phyloP scores from a whole-genome alignment of 2,797 vertebrate genomes.

The Dendrocincla tyrannina region DNA sequence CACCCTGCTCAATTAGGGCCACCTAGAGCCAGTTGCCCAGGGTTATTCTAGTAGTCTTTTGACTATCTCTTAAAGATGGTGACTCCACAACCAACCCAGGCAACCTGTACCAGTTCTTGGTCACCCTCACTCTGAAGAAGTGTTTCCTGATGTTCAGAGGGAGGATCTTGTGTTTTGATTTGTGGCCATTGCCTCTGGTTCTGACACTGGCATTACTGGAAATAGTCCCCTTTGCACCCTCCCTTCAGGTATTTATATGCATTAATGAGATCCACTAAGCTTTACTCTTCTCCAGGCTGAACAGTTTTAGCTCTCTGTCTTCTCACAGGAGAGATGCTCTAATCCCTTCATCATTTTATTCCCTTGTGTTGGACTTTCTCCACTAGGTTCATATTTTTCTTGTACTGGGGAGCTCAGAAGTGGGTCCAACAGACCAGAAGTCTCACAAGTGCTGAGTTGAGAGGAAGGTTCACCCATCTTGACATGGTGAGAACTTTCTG shows the following conservation, averaged over 20 bases:
- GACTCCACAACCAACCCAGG: background rate
- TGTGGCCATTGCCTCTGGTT: background rate
- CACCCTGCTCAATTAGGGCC: fast-evolving
- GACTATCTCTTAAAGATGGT: background rate
- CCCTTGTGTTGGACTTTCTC: background rate
- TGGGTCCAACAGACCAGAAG: background rate
- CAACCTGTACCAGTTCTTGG: background rate
- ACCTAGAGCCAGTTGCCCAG: background rate
- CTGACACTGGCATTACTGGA: background rate
- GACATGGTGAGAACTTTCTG: background rate
- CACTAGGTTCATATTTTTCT: background rate
- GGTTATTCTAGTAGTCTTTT: background rate
- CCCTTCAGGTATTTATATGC: background rate
- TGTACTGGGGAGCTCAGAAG: background rate
- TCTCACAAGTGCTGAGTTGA: background rate
- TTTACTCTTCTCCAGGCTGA: background rate
- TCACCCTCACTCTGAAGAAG: background rate
- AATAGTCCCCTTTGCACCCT: background rate
- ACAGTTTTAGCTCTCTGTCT: background rate
- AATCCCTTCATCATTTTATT: background rate
- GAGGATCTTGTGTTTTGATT: background rate
- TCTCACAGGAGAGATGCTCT: background rate
- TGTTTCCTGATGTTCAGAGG: background rate
- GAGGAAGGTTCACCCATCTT: background rate
- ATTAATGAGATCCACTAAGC: background rate